Conservation (phyloP, 2,888 invertebrate species). For the Synanthedon myopaeformis region DNA sequence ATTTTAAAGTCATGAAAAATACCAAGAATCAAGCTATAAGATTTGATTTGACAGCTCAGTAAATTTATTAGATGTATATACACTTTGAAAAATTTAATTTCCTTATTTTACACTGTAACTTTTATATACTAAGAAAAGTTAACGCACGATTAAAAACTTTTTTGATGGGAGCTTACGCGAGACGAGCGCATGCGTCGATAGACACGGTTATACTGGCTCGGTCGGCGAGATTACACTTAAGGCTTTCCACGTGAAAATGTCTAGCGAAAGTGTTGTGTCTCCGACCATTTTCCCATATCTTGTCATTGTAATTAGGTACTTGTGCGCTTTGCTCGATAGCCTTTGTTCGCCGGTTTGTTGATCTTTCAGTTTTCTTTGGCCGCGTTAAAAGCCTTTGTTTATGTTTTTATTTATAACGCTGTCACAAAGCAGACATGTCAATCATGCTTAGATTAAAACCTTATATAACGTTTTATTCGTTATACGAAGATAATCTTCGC, state of each 20-base stretch:
- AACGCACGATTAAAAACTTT: too few relatives aligned
- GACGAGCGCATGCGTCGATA: slow-evolving; percentile 32
- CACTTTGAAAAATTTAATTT: too few relatives aligned
- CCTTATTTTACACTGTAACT: too few relatives aligned
- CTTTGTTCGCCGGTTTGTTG: slow-evolving; percentile 13
- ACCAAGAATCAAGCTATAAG: too few relatives aligned
- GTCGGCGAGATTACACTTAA: slow-evolving; percentile 27
- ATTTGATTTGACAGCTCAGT: too few relatives aligned
- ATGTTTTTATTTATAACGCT: slow-evolving; percentile 3
- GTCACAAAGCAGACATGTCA: slow-evolving; percentile 1
- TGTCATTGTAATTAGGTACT: slow-evolving; percentile 10
- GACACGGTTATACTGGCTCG: slow-evolving; percentile 30
- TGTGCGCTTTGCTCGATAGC: neutral
- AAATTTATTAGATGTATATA: too few relatives aligned
- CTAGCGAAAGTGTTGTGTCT: slow-evolving; percentile 45
- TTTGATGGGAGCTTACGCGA: neutral
- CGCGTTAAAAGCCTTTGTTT: neutral
- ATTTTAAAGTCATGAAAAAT: too few relatives aligned
- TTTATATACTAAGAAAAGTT: too few relatives aligned
- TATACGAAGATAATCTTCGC: too few relatives aligned
- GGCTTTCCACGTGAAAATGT: slow-evolving; percentile 41
- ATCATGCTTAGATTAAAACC: too few relatives aligned
- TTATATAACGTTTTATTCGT: too few relatives aligned
- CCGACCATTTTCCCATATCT: slow-evolving; percentile 19
- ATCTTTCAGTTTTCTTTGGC: slow-evolving; percentile 7